These are phyloP conservation scores for Drosophila pallidifrons DNA, from an alignment of 1,140 invertebrate species.

Conservation along the genomic window DNA sequence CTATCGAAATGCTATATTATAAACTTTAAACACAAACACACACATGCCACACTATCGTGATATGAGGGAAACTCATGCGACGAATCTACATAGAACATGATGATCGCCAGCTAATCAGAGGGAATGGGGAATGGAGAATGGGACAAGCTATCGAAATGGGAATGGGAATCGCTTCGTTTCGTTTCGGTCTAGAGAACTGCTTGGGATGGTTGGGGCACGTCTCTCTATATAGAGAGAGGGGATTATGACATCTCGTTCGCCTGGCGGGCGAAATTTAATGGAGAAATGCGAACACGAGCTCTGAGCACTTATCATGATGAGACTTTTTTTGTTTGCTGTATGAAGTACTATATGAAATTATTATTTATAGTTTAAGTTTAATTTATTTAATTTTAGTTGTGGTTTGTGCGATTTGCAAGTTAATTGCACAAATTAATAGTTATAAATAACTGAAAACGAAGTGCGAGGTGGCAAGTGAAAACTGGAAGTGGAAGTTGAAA, in stretches of 20 bases:
- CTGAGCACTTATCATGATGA: constrained; percentile 5
- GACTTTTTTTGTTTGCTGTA: constrained; percentile 30
- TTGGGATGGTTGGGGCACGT: neutral
- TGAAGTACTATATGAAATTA: neutral
- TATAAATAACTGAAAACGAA: constrained; percentile 37
- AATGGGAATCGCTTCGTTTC: constrained; percentile 18
- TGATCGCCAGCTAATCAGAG: constrained; percentile 30
- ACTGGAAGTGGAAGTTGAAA: neutral
- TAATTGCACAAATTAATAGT: constrained; percentile 74
- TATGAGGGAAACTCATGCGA: constrained; percentile 10
- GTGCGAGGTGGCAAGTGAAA: neutral
- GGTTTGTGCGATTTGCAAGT: constrained; percentile 63
- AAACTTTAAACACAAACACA: neutral
- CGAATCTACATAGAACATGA: constrained; percentile 9
- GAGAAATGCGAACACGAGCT: constrained; percentile 62
- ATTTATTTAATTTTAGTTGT: constrained; percentile 72
- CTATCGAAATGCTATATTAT: constrained; percentile 45
- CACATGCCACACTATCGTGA: constrained; percentile 8
- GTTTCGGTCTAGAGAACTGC: neutral
- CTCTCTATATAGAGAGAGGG: neutral
- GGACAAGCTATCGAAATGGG: constrained; percentile 6
- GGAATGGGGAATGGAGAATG: neutral
- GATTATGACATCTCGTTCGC: constrained; percentile 27
- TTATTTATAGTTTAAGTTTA: constrained; percentile 59
- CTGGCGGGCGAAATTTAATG: constrained; percentile 32